Conservation (phyloP, 1,140 invertebrate species). For the Saccostrea cuccullata region DNA sequence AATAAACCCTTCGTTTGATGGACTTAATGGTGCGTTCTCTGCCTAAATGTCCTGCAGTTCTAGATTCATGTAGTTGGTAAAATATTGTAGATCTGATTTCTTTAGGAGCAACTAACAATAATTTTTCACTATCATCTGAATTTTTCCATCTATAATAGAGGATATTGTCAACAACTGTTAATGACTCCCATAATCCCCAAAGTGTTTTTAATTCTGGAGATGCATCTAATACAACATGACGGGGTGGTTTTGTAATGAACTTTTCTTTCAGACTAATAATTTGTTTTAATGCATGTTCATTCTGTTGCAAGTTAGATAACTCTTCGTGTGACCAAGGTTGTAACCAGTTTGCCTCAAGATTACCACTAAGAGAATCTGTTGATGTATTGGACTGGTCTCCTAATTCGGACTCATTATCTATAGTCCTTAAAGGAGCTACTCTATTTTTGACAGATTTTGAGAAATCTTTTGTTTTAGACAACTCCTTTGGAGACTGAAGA, state of each 20-base stretch:
- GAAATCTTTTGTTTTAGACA: not conserved
- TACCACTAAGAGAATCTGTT: not conserved
- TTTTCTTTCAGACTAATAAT: not conserved
- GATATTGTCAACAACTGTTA: constrained; percentile 4
- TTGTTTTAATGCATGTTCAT: not conserved
- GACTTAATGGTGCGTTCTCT: constrained; percentile 45
- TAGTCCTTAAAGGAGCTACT: not conserved
- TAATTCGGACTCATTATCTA: not conserved
- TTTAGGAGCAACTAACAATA: constrained; percentile 47
- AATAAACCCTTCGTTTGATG: constrained; percentile 21
- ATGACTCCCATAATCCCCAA: constrained; percentile 24
- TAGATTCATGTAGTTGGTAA: constrained; percentile 42
- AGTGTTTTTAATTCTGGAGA: not conserved
- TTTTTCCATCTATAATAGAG: constrained; percentile 2
- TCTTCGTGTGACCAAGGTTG: constrained; percentile 16
- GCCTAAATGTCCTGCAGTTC: constrained; percentile 49
- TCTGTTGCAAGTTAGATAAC: not conserved
- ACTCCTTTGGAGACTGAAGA: too few species aligned
- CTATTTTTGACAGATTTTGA: not conserved
- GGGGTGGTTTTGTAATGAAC: not conserved
- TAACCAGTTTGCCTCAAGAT: not conserved
- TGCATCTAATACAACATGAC: constrained; percentile 11
- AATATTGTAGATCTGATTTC: constrained; percentile 54
- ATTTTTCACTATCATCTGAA: not conserved
- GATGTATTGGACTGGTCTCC: not conserved